These are phyloP conservation scores for Neoseiulus cucumeris DNA, from an alignment of 1,140 invertebrate genomes.

Conservation along the genomic window DNA sequence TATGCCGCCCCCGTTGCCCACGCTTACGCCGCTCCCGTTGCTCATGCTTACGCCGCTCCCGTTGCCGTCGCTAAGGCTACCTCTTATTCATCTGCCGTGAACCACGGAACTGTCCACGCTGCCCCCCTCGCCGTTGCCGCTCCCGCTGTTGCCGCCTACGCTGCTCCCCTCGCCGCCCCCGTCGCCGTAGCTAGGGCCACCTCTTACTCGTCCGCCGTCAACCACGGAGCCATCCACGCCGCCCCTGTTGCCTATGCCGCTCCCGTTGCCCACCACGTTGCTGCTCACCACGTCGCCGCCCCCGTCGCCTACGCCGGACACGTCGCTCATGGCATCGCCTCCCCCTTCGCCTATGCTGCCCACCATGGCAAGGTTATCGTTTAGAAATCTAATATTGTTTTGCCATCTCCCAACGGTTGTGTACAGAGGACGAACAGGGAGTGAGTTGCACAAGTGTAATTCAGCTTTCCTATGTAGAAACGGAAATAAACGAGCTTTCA, in stretches of 20 bases:
- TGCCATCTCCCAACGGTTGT: too few relatives aligned
- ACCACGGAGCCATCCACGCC: neutral
- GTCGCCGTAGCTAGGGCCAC: neutral
- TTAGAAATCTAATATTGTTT: too few relatives aligned
- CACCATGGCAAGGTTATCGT: too few relatives aligned
- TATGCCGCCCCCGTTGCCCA: neutral
- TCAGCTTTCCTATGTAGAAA: too few relatives aligned
- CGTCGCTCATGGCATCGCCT: neutral
- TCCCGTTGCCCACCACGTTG: neutral
- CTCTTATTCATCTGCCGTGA: neutral
- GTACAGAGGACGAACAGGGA: too few relatives aligned
- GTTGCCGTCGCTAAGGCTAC: constrained; percentile 6
- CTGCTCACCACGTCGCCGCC: neutral
- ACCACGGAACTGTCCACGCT: constrained; percentile 6
- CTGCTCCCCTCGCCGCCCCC: neutral
- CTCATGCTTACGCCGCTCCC: neutral
- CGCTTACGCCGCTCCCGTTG: neutral
- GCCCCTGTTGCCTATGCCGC: neutral
- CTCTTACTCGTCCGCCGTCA: neutral
- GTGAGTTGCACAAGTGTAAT: too few relatives aligned
- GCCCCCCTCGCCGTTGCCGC: neutral
- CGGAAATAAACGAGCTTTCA: too few relatives aligned
- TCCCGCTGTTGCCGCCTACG: constrained; percentile 9
- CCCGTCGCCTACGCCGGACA: neutral
- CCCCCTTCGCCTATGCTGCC: too few relatives aligned